These are phyloP conservation scores for Bostrychus sinensis DNA, from an alignment of 2,113 vertebrate species.

Conservation along the genomic window DNA sequence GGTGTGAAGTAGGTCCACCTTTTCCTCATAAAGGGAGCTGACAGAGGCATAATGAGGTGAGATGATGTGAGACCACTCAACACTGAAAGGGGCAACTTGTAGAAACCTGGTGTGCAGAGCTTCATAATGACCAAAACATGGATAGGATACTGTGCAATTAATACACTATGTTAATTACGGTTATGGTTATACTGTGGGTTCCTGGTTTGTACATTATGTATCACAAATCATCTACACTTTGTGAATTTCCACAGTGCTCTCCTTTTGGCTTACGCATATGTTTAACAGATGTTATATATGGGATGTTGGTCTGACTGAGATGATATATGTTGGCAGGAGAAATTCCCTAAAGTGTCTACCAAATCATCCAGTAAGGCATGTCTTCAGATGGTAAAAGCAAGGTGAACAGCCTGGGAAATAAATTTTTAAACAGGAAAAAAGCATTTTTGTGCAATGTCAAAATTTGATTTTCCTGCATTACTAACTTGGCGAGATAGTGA, in stretches of 20 bases:
- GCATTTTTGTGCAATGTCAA: background rate
- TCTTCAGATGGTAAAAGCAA: background rate
- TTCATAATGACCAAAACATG: too few species aligned
- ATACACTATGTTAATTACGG: background rate
- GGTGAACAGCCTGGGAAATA: background rate
- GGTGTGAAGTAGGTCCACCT: too few species aligned
- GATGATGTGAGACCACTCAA: too few species aligned
- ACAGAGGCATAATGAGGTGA: too few species aligned
- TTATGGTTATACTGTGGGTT: too few species aligned
- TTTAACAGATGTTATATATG: constrained; percentile 3
- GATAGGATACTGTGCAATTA: background rate
- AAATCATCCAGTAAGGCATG: background rate
- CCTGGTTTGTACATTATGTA: background rate
- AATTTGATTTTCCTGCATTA: background rate
- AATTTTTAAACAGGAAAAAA: background rate
- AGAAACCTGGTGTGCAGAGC: too few species aligned
- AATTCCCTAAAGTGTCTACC: background rate
- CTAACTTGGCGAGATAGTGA: too few species aligned
- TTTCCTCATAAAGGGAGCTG: too few species aligned
- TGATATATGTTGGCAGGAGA: background rate
- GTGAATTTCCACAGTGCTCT: background rate
- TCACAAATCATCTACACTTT: background rate
- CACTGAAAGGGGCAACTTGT: too few species aligned
- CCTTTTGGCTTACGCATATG: background rate
- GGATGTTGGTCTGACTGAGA: background rate